phyloP scores from a whole-genome alignment of 1,140 invertebrate genomes.

The Drosophila seguyi region DNA sequence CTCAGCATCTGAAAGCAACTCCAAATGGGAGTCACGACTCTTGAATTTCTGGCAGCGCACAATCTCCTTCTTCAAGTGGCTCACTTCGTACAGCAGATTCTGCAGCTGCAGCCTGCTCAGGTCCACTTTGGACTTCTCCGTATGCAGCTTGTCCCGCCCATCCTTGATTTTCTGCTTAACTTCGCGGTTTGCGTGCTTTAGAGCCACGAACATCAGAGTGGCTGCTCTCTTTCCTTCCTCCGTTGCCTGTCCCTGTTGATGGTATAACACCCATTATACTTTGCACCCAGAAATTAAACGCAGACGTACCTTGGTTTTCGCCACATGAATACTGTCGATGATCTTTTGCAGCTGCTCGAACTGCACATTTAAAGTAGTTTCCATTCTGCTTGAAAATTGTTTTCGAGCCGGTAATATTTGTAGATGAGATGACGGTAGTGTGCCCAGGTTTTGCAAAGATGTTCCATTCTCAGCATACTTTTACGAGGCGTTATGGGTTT shows the following conservation, averaged over 20 bases:
- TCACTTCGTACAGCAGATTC: slow-evolving; percentile 97
- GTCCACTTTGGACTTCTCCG: slow-evolving; percentile 95
- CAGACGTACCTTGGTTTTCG: slow-evolving; percentile 46
- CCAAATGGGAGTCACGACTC: slow-evolving; percentile 97
- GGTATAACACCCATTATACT: neutral
- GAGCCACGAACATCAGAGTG: slow-evolving; percentile 90
- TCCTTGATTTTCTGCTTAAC: slow-evolving; percentile 94
- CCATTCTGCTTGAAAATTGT: slow-evolving; percentile 44
- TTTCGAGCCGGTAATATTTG: slow-evolving; percentile 16
- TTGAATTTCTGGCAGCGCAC: slow-evolving; percentile 97
- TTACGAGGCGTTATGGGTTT: neutral
- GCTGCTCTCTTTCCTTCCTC: slow-evolving; percentile 89
- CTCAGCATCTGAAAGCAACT: slow-evolving; percentile 93
- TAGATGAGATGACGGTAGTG: neutral
- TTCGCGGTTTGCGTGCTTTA: slow-evolving; percentile 96
- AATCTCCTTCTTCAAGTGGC: slow-evolving; percentile 97
- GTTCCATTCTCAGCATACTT: neutral
- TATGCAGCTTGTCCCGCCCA: slow-evolving; percentile 91
- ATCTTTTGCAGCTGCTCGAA: slow-evolving; percentile 59
- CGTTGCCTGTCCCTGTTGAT: slow-evolving; percentile 86
- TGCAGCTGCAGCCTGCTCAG: slow-evolving; percentile 95
- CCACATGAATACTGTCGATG: slow-evolving; percentile 38
- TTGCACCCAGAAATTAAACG: too few species aligned
- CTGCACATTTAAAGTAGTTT: slow-evolving; percentile 57
- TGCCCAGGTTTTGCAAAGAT: neutral